phyloP scores from a whole-genome alignment of 1,140 invertebrate species.

The Drosophila pruinosa region DNA sequence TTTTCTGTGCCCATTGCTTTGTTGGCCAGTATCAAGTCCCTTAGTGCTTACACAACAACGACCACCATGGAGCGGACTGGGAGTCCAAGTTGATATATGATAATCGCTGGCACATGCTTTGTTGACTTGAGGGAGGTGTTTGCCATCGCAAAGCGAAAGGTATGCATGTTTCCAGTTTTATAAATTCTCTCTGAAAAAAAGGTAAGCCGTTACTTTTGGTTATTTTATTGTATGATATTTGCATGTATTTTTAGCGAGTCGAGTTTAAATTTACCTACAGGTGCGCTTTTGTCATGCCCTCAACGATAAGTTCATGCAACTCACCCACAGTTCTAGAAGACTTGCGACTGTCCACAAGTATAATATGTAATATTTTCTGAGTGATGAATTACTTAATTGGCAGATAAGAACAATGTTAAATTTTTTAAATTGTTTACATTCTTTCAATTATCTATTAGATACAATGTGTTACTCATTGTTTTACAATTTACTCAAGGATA shows the following conservation, averaged over 20 bases:
- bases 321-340: background rate
- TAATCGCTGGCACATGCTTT: conserved; percentile 54
- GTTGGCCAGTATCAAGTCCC: background rate
- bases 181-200: conserved; percentile 15
- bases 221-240: background rate
- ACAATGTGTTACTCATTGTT: background rate
- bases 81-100: conserved; percentile 60
- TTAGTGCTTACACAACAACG: conserved; percentile 18
- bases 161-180: conserved; percentile 24
- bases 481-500: background rate
- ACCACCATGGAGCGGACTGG: no score
- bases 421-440: background rate
- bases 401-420: background rate
- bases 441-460: background rate
- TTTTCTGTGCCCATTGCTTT: background rate
- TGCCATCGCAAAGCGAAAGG: no score
- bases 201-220: conserved; percentile 22
- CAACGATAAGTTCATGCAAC: conserved; percentile 4
- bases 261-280: conserved; percentile 18
- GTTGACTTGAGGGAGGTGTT: background rate
- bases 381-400: background rate
- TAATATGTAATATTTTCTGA: background rate
- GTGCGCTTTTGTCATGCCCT: conserved; percentile 8
- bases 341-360: no score
- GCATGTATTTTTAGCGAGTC: conserved; percentile 17